A percentile compares a stretch with the other conserved stretches of the same genome.
Conservation (phyloP, 2,113 vertebrate genomes). For the Pithys albifrons region DNA sequence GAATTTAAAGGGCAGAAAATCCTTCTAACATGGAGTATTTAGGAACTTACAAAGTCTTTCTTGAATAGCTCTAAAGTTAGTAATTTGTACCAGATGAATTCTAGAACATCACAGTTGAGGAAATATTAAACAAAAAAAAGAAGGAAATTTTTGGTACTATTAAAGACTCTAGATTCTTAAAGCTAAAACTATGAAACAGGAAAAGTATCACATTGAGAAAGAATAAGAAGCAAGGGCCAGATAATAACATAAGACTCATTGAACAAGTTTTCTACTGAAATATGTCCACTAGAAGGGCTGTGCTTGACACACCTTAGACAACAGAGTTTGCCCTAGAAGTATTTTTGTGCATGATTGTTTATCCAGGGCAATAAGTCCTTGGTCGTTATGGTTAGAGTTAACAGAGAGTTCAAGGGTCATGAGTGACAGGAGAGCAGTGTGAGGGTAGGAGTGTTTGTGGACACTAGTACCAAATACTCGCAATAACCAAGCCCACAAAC, state of each 20-base stretch:
- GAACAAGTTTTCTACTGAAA: neutral
- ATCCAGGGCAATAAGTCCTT: neutral
- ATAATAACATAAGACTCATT: neutral
- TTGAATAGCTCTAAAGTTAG: neutral
- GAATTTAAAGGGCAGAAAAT: neutral
- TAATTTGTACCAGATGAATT: neutral
- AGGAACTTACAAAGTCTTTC: neutral
- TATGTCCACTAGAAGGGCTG: neutral
- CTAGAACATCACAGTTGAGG: neutral
- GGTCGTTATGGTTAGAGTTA: neutral
- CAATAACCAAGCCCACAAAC: neutral
- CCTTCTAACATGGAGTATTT: neutral
- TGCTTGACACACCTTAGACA: neutral
- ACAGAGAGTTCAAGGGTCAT: neutral
- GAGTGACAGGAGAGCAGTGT: neutral
- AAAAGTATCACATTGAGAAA: neutral
- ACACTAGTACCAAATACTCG: neutral
- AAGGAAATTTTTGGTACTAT: neutral
- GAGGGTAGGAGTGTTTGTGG: neutral
- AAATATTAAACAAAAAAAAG: neutral
- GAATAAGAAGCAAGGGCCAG: neutral
- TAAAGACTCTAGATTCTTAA: neutral
- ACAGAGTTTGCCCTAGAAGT: neutral
- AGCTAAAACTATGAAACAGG: neutral
- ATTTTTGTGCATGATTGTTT: neutral